Base-by-base conservation (phyloP, 2,113 vertebrate genomes). In the Coryphaenoides rupestris region DNA sequence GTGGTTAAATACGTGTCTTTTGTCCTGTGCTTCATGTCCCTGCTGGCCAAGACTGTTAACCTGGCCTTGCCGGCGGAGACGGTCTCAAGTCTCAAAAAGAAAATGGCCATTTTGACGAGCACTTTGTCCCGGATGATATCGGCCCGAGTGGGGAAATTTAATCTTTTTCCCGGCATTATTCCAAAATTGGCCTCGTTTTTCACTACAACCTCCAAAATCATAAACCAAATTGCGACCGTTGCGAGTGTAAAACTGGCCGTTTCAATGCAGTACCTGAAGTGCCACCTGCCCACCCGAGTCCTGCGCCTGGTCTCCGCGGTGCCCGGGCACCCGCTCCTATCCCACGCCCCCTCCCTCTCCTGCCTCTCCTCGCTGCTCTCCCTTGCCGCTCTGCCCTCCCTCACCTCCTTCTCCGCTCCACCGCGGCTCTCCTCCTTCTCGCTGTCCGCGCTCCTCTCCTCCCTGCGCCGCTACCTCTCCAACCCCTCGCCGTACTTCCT, bases 401-500 rank as follows among this genome's bases (percentile, higher is more conserved):
- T 63, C 59, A 1, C 2, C 65, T 40, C 5, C 19, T 2, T 65
- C 53, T 45, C 1, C 5, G 19, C 23, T 57, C 63, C 17, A 22
- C 46, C 17, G 2, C 15, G 56, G 4, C 52, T 74, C 19, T 65
- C 65, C 49, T 21, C 75, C 62, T 19, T 64, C 28, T 66, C 73
- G 16, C n/a, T 19, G 17, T 64, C 73, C 3, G 49, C 60, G 15
- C 19, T 81, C 0, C n/a, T 56, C 3, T 58, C 74, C 0, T 79
- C 80, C 1, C 0, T 84, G 0, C 82, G 65, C 5, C 66, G 53
- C 45, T 78, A 83, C 74, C 83, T 88, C n/a, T 60, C 74, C 0
- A 77, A 84, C 5, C 86, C 85, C 0, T 87, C 83, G 6, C 87
- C 87, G 19, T 49, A 83, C 6, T 69, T 97, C 68, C 84, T 98